A percentile compares a stretch with the other conserved stretches of the same genome.
phyloP scores from a whole-genome alignment of 2,797 vertebrate genomes.

The Onychomys torridus region DNA sequence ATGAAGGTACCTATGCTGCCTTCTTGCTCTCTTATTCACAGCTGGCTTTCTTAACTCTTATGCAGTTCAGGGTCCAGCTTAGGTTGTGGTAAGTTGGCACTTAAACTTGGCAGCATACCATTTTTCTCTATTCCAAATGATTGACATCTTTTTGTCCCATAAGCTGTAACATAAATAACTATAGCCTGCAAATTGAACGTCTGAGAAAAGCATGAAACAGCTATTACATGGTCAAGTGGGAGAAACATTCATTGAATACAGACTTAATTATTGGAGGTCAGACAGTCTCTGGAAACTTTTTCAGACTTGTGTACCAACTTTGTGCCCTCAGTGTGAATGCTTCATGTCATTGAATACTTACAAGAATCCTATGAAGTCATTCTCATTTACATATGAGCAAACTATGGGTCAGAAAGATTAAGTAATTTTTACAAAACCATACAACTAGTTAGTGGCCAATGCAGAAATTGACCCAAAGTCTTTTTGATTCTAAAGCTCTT shows the following conservation, averaged over 20 bases:
- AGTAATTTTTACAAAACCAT: conserved; percentile 13
- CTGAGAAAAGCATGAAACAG: conserved; percentile 19
- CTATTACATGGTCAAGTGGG: conserved; percentile 13
- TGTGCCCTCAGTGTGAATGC: background rate
- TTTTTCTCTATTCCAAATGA: conserved; percentile 33
- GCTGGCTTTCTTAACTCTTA: background rate
- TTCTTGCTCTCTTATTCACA: background rate
- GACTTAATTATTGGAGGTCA: conserved; percentile 34
- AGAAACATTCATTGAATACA: conserved; percentile 47
- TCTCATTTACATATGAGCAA: conserved; percentile 48
- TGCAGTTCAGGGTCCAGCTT: background rate
- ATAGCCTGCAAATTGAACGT: conserved; percentile 21
- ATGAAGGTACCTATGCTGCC: background rate
- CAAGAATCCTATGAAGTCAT: conserved; percentile 24
- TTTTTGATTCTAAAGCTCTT: conserved; percentile 53
- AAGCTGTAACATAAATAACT: conserved; percentile 17
- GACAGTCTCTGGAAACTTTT: conserved; percentile 28
- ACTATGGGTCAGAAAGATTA: conserved; percentile 22
- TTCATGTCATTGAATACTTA: conserved; percentile 7
- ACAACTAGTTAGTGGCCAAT: conserved; percentile 32
- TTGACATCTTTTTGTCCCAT: conserved; percentile 33
- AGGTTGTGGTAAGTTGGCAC: background rate
- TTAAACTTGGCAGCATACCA: background rate
- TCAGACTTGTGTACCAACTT: conserved; percentile 53
- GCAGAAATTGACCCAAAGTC: background rate